phyloP scores from a whole-genome alignment of 2,113 vertebrate genomes.

The Sturnira hondurensis region DNA sequence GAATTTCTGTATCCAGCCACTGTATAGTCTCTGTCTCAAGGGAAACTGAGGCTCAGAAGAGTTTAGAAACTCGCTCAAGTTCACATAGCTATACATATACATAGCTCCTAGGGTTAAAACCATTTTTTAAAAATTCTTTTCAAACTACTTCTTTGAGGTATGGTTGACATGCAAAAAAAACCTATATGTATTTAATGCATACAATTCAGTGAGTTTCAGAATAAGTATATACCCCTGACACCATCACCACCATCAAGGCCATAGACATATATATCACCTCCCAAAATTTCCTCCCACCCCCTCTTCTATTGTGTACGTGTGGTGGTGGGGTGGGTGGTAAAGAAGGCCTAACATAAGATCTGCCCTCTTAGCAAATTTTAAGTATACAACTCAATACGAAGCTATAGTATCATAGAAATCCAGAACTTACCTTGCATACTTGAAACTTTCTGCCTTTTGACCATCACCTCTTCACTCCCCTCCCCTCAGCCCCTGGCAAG shows the following conservation, averaged over 20 bases:
- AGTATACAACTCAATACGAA: not conserved
- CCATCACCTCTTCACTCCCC: not conserved
- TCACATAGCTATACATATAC: not conserved
- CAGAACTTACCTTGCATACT: not conserved
- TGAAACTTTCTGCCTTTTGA: not conserved
- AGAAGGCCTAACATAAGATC: not conserved
- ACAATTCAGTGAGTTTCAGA: not conserved
- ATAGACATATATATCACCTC: not conserved
- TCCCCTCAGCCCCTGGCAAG: not conserved
- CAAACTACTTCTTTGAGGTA: not conserved
- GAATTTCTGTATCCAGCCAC: not conserved
- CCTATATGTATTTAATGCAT: not conserved
- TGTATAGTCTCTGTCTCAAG: not conserved
- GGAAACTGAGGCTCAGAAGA: not conserved
- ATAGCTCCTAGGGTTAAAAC: not conserved
- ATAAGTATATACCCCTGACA: not conserved
- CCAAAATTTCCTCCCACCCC: not conserved
- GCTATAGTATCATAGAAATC: not conserved
- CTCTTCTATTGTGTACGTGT: not conserved
- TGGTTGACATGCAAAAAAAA: not conserved
- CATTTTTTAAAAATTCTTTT: no score
- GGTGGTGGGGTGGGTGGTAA: not conserved
- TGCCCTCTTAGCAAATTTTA: not conserved
- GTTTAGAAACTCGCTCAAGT: not conserved
- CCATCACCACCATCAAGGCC: not conserved